Evolutionary conservation across 2,113 vertebrate genomes (phyloP).

Genomic region (Taxidea taxus): DNA sequence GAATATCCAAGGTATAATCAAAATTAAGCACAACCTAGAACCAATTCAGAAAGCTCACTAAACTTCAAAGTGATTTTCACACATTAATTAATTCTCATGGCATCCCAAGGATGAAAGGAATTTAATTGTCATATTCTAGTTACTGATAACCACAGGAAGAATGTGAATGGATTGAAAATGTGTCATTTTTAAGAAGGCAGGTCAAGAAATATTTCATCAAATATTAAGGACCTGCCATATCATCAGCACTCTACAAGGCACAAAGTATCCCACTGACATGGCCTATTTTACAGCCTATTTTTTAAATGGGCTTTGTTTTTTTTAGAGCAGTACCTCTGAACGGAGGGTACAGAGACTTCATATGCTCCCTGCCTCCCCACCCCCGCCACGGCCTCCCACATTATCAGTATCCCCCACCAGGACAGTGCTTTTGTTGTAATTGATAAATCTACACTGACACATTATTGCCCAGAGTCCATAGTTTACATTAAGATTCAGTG

Average conservation of each 20-base stretch:
- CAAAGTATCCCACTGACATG: neutral
- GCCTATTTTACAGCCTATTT: neutral
- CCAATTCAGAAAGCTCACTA: conserved; percentile 26
- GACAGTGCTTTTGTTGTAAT: neutral
- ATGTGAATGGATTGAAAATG: neutral
- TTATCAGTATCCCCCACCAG: neutral
- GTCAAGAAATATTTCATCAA: neutral
- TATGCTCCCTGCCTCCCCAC: neutral
- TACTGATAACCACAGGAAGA: conserved; percentile 25
- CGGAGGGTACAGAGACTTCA: neutral
- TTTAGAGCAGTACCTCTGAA: neutral
- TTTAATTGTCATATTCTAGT: conserved; percentile 18
- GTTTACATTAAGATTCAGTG: neutral
- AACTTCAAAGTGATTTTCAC: conserved; percentile 36
- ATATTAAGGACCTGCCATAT: neutral
- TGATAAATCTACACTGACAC: neutral
- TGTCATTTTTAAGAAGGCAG: neutral
- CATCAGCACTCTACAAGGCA: neutral
- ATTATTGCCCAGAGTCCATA: neutral
- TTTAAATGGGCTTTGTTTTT: neutral
- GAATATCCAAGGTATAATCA: neutral
- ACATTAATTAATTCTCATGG: conserved; percentile 37
- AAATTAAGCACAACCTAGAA: conserved; percentile 27
- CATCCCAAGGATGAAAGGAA: conserved; percentile 18
- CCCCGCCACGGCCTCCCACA: neutral